phyloP scores from a whole-genome alignment of 2,797 vertebrate species.

The Rhinella marina region DNA sequence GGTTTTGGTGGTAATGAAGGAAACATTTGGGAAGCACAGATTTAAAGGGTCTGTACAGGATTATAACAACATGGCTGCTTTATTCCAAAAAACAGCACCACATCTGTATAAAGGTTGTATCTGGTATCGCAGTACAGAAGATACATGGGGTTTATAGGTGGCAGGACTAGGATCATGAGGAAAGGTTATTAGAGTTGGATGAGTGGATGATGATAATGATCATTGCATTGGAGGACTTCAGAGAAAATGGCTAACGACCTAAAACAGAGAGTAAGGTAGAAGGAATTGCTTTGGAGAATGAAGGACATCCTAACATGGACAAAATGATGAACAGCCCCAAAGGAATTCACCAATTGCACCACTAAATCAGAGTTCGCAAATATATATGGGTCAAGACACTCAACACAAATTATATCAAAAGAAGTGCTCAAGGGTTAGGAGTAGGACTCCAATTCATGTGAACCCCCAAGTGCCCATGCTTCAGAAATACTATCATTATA shows the following conservation, averaged over 20 bases:
- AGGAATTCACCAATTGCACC: neutral
- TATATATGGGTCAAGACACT: conserved; percentile 13
- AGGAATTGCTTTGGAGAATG: neutral
- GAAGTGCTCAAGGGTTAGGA: neutral
- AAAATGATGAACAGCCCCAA: conserved; percentile 19
- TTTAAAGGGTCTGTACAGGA: too few relatives aligned
- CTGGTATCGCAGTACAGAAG: neutral
- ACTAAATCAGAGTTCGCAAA: neutral
- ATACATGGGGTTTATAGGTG: neutral
- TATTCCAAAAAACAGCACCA: too few relatives aligned
- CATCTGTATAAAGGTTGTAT: too few relatives aligned
- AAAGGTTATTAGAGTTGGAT: neutral
- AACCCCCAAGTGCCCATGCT: neutral
- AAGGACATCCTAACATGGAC: neutral
- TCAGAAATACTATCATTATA: neutral
- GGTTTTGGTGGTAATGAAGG: too few relatives aligned
- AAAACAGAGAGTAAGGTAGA: neutral
- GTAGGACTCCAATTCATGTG: neutral
- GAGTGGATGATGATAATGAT: neutral
- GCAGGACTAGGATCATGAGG: neutral
- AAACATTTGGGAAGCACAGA: too few relatives aligned
- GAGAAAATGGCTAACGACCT: neutral
- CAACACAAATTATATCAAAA: neutral
- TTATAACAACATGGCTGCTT: too few relatives aligned
- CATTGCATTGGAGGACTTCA: neutral